Evolutionary conservation across 1,140 invertebrate genomes (phyloP), one percentile per base, ranked within the genome.

Genomic region (Conus betulinus): DNA sequence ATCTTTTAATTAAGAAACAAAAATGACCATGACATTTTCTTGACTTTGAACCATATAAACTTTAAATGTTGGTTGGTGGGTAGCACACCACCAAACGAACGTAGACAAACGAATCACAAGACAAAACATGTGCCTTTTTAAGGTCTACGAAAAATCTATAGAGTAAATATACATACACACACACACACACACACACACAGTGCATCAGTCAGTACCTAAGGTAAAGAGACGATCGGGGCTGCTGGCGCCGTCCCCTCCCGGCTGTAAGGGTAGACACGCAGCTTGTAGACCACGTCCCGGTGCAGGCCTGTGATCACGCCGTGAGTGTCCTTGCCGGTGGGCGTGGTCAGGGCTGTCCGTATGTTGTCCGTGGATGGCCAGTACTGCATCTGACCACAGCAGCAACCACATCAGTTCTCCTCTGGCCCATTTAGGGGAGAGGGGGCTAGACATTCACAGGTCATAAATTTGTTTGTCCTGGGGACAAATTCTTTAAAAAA

Each of bases 191-290:
- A 71, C 67, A 71, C 17, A 71, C 67, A 71, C 67, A 71, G 60
- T 0, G 11, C 15, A n/a, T 7, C 67, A 13, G 11, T 6, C 11
- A 13, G 67, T 15, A 91, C 91, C 91, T 53, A 93, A 39, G 53
- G 93, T 93, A 76, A 93, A 93, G 67, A 91, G 92, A 6, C 92
- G 83, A 17, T 92, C 91, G 6, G 89, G 89, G 74, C 90, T 92
- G 67, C 92, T 93, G 76, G 90, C 92, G 0, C 93, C 93, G 57
- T 91, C 91, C 3, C 93, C 93, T 0, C 91, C n/a, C 84, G 82
- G 83, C 91, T 92, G 76, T 86, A 90, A 0, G 86, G 92, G 23
- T 91, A 83, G 4, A 93, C 86, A 25, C 93, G 84, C 7, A 93
- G 88, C 10, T 91, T 91, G 87, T 93, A 93, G 39, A 92, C 83